Base-by-base conservation (phyloP, 2,888 invertebrate genomes). In the Eilema depressum region DNA sequence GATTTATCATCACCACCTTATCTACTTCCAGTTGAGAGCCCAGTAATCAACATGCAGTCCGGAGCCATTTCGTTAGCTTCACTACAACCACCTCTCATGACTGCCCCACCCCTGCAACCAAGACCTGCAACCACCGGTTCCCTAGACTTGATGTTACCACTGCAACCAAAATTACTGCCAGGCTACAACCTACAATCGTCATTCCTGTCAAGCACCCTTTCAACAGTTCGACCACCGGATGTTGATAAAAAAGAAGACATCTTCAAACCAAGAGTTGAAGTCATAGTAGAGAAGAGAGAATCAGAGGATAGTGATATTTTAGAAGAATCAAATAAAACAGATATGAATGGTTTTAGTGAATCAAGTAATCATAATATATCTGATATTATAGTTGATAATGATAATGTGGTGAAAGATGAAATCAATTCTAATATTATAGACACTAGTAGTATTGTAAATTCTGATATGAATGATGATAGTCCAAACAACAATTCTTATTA, bases 101-200 rank as follows among this genome's bases (percentile, higher is more conserved):
- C 95, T 76, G 95, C 93, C 84, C 96, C 96, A 81, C 97, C 97
- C 81, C 89, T 97, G 81, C 96, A 97, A 93, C 97, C 97, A 63
- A 93, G 97, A 78, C 96, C 97, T 78, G 96, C 97, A 65, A 97
- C 97, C 80, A 97, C 96, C 56, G 97, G 97, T 74, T 96, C 96
- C 90, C 91, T 96, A 86, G 96, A 97, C 85, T 96, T 97, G 79
- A 96, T 97, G 92, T 95, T 97, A 85, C 97, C 97, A 73, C 91
- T 97, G 71, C 97, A 97, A 96, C 97, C 97, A 74, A 97, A 96
- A 85, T 92, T 97, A 77, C 93, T 97, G 81, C 96, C 96, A 62
- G 95, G 95, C 47, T 96, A 96, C 88, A 95, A 95, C 85, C 90
- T 94, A 0, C 95, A 96, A 74, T 89, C 95, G 20, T 92, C 94